A percentile compares a stretch with the other conserved stretches of the same genome.
Conservation (phyloP, 2,888 invertebrate species). For the Onchidella celtica region DNA sequence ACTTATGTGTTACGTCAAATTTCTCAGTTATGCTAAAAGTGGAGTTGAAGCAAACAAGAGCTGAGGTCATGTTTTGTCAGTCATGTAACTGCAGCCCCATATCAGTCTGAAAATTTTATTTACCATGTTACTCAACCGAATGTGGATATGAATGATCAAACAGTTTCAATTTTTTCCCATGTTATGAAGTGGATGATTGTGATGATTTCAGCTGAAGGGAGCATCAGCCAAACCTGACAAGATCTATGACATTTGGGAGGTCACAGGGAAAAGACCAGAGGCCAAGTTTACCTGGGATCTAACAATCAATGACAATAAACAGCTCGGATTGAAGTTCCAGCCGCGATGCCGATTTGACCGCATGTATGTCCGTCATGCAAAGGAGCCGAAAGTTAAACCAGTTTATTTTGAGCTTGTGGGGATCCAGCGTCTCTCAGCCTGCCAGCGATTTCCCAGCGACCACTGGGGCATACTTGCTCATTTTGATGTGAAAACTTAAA, state of each 20-base stretch:
- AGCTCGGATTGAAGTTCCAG: constrained; percentile 76
- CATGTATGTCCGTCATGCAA: constrained; percentile 79
- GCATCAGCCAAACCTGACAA: constrained; percentile 80
- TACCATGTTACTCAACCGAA: too few species aligned
- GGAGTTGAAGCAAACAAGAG: too few species aligned
- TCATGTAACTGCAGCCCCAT: too few species aligned
- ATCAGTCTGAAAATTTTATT: too few species aligned
- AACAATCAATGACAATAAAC: constrained; percentile 82
- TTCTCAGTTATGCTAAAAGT: too few species aligned
- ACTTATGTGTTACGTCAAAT: too few species aligned
- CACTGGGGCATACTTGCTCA: constrained; percentile 83
- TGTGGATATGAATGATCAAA: too few species aligned
- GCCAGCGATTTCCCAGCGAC: constrained; percentile 83
- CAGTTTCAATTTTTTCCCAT: too few species aligned
- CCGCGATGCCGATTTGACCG: constrained; percentile 83
- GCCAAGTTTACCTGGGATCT: constrained; percentile 84
- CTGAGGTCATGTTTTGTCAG: too few species aligned
- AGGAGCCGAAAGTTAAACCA: constrained; percentile 71
- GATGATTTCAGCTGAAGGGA: constrained; percentile 74
- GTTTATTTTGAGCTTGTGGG: constrained; percentile 83
- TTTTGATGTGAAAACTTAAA: constrained; percentile 60
- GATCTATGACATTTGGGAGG: constrained; percentile 82
- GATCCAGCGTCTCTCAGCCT: constrained; percentile 81
- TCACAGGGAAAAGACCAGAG: constrained; percentile 82
- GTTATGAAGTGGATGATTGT: too few species aligned